Percentiles rank a stretch among this genome's conserved stretches.
Evolutionary conservation across 1,140 invertebrate species (phyloP).

Genomic region (Diachasma alloeum): DNA sequence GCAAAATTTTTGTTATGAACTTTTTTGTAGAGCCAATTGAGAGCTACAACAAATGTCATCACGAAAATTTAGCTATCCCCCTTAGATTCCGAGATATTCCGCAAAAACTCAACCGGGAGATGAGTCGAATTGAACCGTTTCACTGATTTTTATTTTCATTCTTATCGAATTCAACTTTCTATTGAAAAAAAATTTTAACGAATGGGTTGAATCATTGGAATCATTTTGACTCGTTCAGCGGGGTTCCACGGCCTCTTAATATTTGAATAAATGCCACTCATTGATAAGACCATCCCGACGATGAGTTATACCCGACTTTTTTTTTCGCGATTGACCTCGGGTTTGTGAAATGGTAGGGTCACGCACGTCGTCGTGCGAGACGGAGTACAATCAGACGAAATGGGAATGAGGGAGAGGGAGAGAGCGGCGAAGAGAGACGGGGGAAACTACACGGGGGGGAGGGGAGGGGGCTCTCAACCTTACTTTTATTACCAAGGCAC

Average conservation of each 20-base stretch:
- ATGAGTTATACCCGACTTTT: not conserved
- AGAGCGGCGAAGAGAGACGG: not conserved
- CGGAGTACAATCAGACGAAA: not conserved
- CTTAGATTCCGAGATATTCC: too few relatives aligned
- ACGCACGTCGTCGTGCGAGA: not conserved
- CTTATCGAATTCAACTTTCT: too few relatives aligned
- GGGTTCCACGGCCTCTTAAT: not conserved
- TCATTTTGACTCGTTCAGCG: too few relatives aligned
- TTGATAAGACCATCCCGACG: not conserved
- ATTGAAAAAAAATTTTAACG: too few relatives aligned
- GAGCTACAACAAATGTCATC: too few relatives aligned
- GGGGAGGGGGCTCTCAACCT: not conserved
- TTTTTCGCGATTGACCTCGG: not conserved
- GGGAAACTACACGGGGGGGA: not conserved
- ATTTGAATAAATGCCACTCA: not conserved
- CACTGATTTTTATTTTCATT: too few relatives aligned
- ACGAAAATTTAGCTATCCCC: too few relatives aligned
- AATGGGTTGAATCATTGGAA: too few relatives aligned
- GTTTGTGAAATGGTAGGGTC: not conserved
- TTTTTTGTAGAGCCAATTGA: too few relatives aligned
- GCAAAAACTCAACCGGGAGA: too few relatives aligned
- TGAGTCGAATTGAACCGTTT: too few relatives aligned
- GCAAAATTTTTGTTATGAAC: too few relatives aligned
- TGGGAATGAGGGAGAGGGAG: slow-evolving; percentile 3
- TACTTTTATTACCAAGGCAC: slow-evolving; percentile 28